Conservation (phyloP, 2,888 invertebrate genomes). For the Nemurella pictetii region DNA sequence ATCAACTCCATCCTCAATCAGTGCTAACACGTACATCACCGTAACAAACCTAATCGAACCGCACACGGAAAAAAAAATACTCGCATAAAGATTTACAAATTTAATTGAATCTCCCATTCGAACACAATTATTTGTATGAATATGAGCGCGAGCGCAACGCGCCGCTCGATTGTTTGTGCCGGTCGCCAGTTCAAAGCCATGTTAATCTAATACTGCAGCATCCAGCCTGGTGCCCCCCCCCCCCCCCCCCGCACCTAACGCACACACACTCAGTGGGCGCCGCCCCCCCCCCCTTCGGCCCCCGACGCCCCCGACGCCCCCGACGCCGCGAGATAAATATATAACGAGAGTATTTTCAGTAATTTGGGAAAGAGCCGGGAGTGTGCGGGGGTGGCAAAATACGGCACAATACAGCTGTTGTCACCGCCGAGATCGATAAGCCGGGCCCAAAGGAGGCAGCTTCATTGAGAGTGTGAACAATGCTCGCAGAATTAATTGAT, state of each 20-base stretch:
- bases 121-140: too few relatives aligned
- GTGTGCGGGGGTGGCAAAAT: not conserved
- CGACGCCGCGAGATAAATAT: slow-evolving; percentile 32
- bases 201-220: slow-evolving; percentile 33
- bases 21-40: too few relatives aligned
- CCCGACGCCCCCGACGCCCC: not conserved
- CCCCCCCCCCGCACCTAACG: slow-evolving; percentile 7
- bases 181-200: not conserved
- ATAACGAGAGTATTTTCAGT: slow-evolving; percentile 33
- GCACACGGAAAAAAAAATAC: too few relatives aligned
- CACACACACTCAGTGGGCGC: not conserved
- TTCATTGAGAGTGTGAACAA: not conserved
- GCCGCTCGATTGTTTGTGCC: too few relatives aligned
- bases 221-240: slow-evolving; percentile 1
- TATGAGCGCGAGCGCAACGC: too few relatives aligned
- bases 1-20: too few relatives aligned
- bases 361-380: slow-evolving; percentile 33
- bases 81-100: too few relatives aligned
- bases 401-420: slow-evolving; percentile 34
- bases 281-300: slow-evolving; percentile 11
- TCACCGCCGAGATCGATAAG: slow-evolving; percentile 32
- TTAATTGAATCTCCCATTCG: too few relatives aligned
- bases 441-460: not conserved
- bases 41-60: too few relatives aligned
- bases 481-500: not conserved